Evolutionary conservation across 2,113 vertebrate genomes (phyloP), one percentile per base, ranked within the genome.

Genomic region (Onychorhynchus coronatus): DNA sequence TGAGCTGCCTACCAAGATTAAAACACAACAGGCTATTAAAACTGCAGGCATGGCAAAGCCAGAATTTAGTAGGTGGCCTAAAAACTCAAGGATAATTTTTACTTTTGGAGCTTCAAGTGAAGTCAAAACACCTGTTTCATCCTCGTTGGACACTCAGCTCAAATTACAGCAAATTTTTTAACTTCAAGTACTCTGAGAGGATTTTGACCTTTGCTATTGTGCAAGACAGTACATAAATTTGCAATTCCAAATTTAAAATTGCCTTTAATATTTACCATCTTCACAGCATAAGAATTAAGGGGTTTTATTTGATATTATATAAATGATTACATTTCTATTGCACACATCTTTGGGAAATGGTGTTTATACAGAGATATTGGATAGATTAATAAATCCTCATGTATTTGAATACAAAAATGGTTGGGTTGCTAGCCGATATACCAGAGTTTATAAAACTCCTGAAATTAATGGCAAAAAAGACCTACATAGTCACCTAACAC

Each of bases 311-410:
- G 46, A n/a, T 50, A 55, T 42, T 85, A 58, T 73, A 70, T 33
- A 71, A 92, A 76, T 77, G 15, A 94, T 76, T 84, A 66, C 28
- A 88, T 91, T 94, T 90, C 58, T 58, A 73, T 61, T 73, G 75
- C 73, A 80, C 50, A 80, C 50, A 70, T 49, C 52, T 88, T 62
- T 65, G 53, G 42, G 50, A 94, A 90, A 92, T 74, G 9, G 3
- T 96, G 39, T 95, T 96, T 88, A 88, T 77, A 85, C 23, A 92
- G 88, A 80, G 59, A 88, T 83, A 93, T 80, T 83, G 59, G 37
- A 53, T 58, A 59, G 62, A 90, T 94, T 93, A 92, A 93, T 88
- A 94, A 88, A 83, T 70, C 22, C 18, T 86, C 39, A 27, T 46
- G 9, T 59, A 31, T 76, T 92, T 77, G 59, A 88, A 94, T 89